Evolutionary conservation across 2,113 vertebrate species (phyloP).

Genomic region (Varanus salvator): DNA sequence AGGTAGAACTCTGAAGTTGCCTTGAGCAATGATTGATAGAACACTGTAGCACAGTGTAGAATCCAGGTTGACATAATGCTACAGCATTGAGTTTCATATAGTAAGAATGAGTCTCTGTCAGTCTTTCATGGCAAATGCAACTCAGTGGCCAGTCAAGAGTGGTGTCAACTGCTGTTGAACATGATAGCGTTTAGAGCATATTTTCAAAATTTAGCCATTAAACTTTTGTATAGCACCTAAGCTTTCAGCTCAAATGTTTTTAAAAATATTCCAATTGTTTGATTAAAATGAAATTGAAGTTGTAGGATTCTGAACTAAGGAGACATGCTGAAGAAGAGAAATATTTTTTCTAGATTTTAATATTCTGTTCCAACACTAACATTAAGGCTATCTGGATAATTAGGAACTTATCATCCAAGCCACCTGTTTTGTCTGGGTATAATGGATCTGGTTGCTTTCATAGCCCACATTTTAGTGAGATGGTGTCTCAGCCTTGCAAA

Average conservation of each 20-base stretch:
- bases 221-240: background rate
- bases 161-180: background rate
- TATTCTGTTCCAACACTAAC: background rate
- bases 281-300: background rate
- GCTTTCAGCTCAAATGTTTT: background rate
- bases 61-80: background rate
- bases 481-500: slow-evolving; percentile 21
- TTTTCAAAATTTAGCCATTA: background rate
- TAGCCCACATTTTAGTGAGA: background rate
- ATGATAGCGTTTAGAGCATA: background rate
- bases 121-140: background rate
- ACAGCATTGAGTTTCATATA: background rate
- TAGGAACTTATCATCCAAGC: background rate
- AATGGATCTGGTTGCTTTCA: slow-evolving; percentile 8
- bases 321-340: background rate
- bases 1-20: background rate
- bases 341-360: no score
- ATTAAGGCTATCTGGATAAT: slow-evolving; percentile 1
- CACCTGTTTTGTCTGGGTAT: background rate
- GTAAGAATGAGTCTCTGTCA: background rate
- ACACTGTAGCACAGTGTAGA: background rate
- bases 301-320: background rate
- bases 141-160: background rate
- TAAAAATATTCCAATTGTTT: background rate
- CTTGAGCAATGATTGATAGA: background rate